Evolutionary conservation across 2,113 vertebrate genomes (phyloP).

Genomic region (Prietella phreatophila): DNA sequence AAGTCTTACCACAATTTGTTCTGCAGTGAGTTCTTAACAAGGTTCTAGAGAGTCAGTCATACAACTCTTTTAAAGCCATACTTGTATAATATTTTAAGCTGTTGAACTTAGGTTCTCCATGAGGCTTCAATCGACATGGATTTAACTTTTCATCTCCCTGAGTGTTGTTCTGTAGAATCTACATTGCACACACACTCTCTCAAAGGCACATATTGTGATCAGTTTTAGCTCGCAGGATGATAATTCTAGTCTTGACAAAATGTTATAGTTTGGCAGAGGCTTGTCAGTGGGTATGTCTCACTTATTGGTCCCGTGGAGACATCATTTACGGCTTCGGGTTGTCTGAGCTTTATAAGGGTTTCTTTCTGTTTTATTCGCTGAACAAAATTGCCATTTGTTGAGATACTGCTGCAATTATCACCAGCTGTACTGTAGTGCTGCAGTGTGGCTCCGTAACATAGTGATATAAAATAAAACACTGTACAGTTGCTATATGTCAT

Average conservation of each 20-base stretch:
- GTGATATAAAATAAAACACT: background rate
- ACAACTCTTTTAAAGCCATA: background rate
- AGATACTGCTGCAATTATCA: constrained; percentile 11
- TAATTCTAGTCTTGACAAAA: background rate
- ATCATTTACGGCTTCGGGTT: background rate
- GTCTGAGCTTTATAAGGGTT: background rate
- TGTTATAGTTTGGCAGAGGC: background rate
- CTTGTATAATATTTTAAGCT: background rate
- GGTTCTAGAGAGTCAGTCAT: constrained; percentile 7
- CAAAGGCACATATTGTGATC: background rate
- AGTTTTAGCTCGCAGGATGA: background rate
- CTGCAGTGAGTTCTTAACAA: background rate
- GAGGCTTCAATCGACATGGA: background rate
- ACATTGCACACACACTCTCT: background rate
- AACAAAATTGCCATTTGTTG: constrained; percentile 6
- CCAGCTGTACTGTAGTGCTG: background rate
- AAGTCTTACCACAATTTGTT: constrained; percentile 11
- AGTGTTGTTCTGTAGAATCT: background rate
- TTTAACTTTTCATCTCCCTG: background rate
- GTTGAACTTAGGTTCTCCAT: constrained; percentile 1
- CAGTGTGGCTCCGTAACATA: background rate
- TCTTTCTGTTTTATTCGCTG: background rate
- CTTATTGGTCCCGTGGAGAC: constrained; percentile 11
- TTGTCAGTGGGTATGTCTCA: background rate
- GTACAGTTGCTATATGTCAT: background rate